Evolutionary conservation across 35 echinoderm and acorn worm genomes (phyloP).

Genomic region (Amphiura filiformis): DNA sequence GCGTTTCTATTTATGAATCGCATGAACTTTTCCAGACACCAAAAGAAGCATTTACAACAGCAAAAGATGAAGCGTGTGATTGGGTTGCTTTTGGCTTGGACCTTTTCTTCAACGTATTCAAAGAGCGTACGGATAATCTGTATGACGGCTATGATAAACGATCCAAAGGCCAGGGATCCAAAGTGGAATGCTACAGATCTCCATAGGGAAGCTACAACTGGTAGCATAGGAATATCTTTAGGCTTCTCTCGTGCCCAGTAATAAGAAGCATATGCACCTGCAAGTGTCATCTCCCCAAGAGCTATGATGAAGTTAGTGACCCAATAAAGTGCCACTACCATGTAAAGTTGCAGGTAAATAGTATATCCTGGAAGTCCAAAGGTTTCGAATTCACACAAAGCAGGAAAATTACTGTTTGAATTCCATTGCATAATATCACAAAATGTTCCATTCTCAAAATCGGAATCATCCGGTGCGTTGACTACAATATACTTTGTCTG

Average conservation of each 20-base stretch:
- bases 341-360: constrained; percentile 74
- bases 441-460: constrained; percentile 15
- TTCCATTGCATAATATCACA: constrained; percentile 32
- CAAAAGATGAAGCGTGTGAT: constrained; percentile 83
- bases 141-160: constrained; percentile 78
- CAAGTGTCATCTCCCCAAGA: constrained; percentile 77
- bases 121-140: constrained; percentile 64
- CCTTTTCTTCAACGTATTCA: constrained; percentile 53
- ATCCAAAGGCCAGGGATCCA: constrained; percentile 94
- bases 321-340: constrained; percentile 77
- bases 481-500: constrained; percentile 38
- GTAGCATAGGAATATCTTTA: constrained; percentile 61
- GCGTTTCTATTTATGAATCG: constrained; percentile 86
- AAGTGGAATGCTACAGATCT: constrained; percentile 74
- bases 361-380: constrained; percentile 62
- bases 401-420: not conserved
- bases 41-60: constrained; percentile 87
- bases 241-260: constrained; percentile 85
- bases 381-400: constrained; percentile 51
- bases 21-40: constrained; percentile 97
- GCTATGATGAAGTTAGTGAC: constrained; percentile 88
- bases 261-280: constrained; percentile 86
- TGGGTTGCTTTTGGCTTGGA: constrained; percentile 37
- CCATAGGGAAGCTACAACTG: constrained; percentile 68
- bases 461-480: constrained; percentile 37